Evolutionary conservation across 2,888 invertebrate species (phyloP).

Genomic region (Caenorhabditis sulstoni): DNA sequence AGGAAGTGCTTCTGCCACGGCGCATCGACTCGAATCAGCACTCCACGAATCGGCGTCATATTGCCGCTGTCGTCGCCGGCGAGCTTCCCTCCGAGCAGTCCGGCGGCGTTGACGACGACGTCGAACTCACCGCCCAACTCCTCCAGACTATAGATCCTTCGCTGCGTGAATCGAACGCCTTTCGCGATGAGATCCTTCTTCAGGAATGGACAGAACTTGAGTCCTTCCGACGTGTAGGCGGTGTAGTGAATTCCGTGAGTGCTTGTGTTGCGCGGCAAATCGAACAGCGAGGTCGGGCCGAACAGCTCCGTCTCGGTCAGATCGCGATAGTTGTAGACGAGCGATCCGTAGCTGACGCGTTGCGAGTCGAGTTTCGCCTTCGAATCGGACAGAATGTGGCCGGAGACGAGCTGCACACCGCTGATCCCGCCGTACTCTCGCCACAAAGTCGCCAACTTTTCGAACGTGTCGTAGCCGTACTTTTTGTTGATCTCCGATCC

Average conservation of each 20-base stretch:
- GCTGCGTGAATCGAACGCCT: constrained; percentile 60
- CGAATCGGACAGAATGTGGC: constrained; percentile 66
- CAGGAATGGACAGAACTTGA: constrained; percentile 67
- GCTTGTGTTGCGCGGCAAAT: constrained; percentile 33
- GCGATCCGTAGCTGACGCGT: constrained; percentile 57
- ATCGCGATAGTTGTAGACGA: constrained; percentile 68
- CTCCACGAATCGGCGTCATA: constrained; percentile 59
- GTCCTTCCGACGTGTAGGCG: constrained; percentile 71
- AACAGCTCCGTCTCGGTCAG: constrained; percentile 56
- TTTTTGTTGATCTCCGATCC: constrained; percentile 59
- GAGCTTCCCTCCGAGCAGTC: constrained; percentile 81
- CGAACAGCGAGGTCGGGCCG: constrained; percentile 50
- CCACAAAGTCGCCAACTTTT: constrained; percentile 62
- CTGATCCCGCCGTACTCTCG: constrained; percentile 60
- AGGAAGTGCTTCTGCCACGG: constrained; percentile 93
- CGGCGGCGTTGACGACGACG: constrained; percentile 82
- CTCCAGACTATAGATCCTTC: constrained; percentile 56
- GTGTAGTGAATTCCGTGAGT: constrained; percentile 68
- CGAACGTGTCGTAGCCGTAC: constrained; percentile 67
- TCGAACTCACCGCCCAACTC: constrained; percentile 79
- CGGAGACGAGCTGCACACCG: constrained; percentile 70
- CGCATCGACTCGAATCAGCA: constrained; percentile 85
- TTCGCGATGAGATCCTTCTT: constrained; percentile 54
- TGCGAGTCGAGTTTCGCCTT: constrained; percentile 56
- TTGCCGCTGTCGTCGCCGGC: constrained; percentile 79